Percentiles rank a stretch among this genome's conserved stretches.
Conservation (phyloP, 2,797 vertebrate species). For the Labeo calbasu region DNA sequence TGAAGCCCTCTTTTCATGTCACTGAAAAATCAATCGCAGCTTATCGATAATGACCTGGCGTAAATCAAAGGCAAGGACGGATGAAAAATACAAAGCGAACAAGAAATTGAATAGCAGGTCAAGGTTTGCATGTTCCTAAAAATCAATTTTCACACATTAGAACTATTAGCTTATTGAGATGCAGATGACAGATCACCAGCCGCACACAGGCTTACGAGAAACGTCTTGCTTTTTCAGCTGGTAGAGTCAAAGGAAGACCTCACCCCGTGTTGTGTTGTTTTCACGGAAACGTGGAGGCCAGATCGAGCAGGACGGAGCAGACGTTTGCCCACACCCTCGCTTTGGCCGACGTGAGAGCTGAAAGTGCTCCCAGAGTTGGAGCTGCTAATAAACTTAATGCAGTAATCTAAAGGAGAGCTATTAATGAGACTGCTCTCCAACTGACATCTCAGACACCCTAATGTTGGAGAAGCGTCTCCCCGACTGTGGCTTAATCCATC, state of each 20-base stretch:
- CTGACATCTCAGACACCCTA: constrained; percentile 85
- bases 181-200: constrained; percentile 75
- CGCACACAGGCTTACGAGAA: constrained; percentile 10
- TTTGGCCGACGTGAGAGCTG: constrained; percentile 71
- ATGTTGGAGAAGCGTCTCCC: constrained; percentile 82
- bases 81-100: constrained; percentile 58
- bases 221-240: background rate
- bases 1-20: constrained; percentile 72
- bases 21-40: constrained; percentile 83
- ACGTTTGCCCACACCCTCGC: constrained; percentile 15
- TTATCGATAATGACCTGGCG: constrained; percentile 85
- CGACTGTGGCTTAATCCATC: constrained; percentile 83
- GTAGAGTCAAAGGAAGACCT: background rate
- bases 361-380: constrained; percentile 77
- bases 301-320: constrained; percentile 21
- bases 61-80: constrained; percentile 80
- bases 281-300: constrained; percentile 5
- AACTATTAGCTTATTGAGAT: constrained; percentile 89
- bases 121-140: constrained; percentile 77
- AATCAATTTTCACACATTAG: constrained; percentile 98
- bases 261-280: background rate
- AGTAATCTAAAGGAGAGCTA: constrained; percentile 82
- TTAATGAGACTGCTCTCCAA: constrained; percentile 82
- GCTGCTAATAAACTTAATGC: constrained; percentile 88
- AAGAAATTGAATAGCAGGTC: constrained; percentile 47